Evolutionary conservation across 1,140 invertebrate genomes (phyloP), one percentile per base, ranked within the genome.

Genomic region (Oryzaephilus surinamensis): DNA sequence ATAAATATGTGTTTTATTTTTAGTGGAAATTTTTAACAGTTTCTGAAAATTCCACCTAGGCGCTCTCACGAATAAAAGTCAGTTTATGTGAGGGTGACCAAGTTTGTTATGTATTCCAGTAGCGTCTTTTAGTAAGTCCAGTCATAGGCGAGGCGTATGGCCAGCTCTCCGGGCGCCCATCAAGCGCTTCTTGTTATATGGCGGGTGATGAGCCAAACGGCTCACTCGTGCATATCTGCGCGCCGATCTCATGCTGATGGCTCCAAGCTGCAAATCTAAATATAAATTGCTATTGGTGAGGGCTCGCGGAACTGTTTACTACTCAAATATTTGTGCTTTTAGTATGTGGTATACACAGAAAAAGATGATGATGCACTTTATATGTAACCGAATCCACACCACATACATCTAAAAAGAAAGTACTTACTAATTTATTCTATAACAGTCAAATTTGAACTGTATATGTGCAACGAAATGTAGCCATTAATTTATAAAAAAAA

Each of bases 261-360:
- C 45, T 40, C 31, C 45, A 46, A 37, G 43, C 18, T 38, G 42
- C 40, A 41, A 48, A 50, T 50, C 48, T 50, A 44, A 50, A 50
- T 52, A 46, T 40, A 46, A 51, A 51, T 51, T 51, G 44, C 50
- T 43, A 38, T 40, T 30, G 38, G 10, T 23, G 27, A 30, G 33
- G 30, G 21, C 17, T 32, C 16, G 20, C 15, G 34, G 37, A 28
- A 32, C 32, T 50, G 50, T 52, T 50, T 52, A 38, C 44, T 35
- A 21, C 37, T 38, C 44, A 50, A 52, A 52, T 52, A 52, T 52
- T 52, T 52, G 41, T 33, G 44, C 50, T 52, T 52, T 52, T 52
- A 50, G n/a, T n/a, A n/a, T n/a, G n/a, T n/a, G n/a, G n/a, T n/a
- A n/a, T n/a, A n/a, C n/a, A n/a, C n/a, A n/a, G n/a, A n/a, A 49